These are phyloP conservation scores for Rhynchomys soricoides DNA, from an alignment of 2,113 vertebrate genomes.

Conservation along the genomic window DNA sequence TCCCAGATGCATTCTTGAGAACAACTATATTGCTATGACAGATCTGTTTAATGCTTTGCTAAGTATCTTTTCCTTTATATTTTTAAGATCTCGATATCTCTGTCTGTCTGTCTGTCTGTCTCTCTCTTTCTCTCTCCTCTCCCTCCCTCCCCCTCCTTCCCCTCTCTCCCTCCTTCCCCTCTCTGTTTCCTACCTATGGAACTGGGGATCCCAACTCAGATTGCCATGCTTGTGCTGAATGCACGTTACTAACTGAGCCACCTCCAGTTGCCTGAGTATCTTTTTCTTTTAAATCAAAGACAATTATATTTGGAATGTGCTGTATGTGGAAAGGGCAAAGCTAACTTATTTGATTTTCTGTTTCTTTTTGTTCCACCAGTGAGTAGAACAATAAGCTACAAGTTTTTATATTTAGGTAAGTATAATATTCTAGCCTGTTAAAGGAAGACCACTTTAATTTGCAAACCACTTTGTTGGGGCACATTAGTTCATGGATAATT, in stretches of 20 bases:
- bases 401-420: constrained; percentile 51
- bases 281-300: constrained; percentile 57
- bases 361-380: constrained; percentile 48
- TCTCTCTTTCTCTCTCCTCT: too few species aligned
- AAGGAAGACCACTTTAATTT: constrained; percentile 62
- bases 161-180: too few species aligned
- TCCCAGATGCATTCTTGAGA: not conserved
- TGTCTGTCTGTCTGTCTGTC: too few species aligned
- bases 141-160: too few species aligned
- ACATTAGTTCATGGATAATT: constrained; percentile 43
- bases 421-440: constrained; percentile 54
- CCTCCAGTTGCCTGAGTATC: not conserved
- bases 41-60: not conserved
- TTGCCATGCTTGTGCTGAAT: not conserved
- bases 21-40: constrained; percentile 5
- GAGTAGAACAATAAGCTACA: constrained; percentile 54
- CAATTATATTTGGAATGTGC: constrained; percentile 53
- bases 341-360: constrained; percentile 62
- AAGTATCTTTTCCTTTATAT: constrained; percentile 30
- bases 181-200: not conserved
- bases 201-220: not conserved
- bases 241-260: not conserved
- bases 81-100: not conserved
- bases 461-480: not conserved
- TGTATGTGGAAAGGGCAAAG: constrained; percentile 53